Conservation (phyloP, 2,888 invertebrate genomes). For the Danaus chrysippus region DNA sequence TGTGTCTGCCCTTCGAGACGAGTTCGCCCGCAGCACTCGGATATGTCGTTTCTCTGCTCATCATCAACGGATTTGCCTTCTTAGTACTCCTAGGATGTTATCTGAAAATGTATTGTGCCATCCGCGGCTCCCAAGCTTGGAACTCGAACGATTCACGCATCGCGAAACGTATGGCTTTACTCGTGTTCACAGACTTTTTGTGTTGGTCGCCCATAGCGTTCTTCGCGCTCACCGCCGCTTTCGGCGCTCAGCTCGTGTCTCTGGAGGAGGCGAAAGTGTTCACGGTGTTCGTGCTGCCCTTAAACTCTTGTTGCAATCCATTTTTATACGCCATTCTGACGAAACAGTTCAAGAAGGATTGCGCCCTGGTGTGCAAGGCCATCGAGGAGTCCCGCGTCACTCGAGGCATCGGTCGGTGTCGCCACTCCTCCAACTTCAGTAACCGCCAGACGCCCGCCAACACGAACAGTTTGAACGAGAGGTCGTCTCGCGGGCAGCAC, state of each 20-base stretch:
- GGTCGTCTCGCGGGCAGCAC: conserved; percentile 86
- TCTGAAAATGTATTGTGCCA: conserved; percentile 98
- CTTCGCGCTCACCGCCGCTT: conserved; percentile 95
- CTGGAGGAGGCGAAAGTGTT: conserved; percentile 97
- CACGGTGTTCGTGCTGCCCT: conserved; percentile 96
- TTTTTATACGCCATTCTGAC: conserved; percentile 98
- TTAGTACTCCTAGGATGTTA: conserved; percentile 97
- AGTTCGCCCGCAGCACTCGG: conserved; percentile 87
- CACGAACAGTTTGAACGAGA: conserved; percentile 89
- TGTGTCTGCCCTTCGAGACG: conserved; percentile 97
- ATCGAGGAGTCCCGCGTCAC: conserved; percentile 96
- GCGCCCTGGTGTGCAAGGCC: conserved; percentile 96
- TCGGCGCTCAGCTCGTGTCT: conserved; percentile 93
- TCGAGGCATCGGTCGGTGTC: conserved; percentile 90
- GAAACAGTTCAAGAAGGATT: conserved; percentile 98
- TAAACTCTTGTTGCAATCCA: conserved; percentile 98
- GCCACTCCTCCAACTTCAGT: conserved; percentile 92
- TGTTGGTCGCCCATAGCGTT: conserved; percentile 99
- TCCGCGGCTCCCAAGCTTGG: conserved; percentile 98
- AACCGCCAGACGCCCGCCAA: conserved; percentile 92
- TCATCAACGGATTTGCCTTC: conserved; percentile 96
- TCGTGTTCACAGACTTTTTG: conserved; percentile 97
- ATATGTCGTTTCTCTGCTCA: conserved; percentile 94
- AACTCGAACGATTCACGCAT: conserved; percentile 98
- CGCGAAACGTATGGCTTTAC: conserved; percentile 96